phyloP scores from a whole-genome alignment of 2,113 vertebrate genomes.

The Pyxicephalus adspersus region DNA sequence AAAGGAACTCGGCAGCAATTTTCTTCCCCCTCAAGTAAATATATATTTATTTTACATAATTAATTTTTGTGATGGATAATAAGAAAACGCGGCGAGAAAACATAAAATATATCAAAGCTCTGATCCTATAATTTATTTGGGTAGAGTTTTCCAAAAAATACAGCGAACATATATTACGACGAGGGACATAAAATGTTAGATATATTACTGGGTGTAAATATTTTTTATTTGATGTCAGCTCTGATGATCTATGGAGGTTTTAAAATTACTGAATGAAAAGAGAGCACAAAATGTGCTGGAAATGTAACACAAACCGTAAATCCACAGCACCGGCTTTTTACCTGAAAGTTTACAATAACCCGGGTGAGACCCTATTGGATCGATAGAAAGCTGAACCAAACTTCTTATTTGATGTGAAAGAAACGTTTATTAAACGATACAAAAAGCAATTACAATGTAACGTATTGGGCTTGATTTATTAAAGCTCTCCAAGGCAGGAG shows the following conservation, averaged over 20 bases:
- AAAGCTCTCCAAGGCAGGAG: too few relatives aligned
- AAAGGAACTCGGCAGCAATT: background rate
- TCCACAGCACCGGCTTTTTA: too few relatives aligned
- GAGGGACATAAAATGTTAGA: background rate
- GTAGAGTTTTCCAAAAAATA: background rate
- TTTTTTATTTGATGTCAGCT: conserved; percentile 6
- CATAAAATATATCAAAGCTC: background rate
- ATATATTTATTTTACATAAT: conserved; percentile 2
- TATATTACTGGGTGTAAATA: conserved; percentile 4
- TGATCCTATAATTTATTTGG: background rate
- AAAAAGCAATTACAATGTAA: too few relatives aligned
- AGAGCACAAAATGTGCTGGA: too few relatives aligned
- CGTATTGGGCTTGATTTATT: too few relatives aligned
- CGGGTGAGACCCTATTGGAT: too few relatives aligned
- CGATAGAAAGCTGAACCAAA: too few relatives aligned
- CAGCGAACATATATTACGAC: background rate
- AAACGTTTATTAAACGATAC: too few relatives aligned
- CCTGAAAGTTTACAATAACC: too few relatives aligned
- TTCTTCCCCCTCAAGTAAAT: background rate
- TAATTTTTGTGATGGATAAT: conserved; percentile 16
- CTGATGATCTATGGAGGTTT: background rate
- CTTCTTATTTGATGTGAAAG: too few relatives aligned
- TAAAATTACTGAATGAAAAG: background rate
- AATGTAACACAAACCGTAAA: too few relatives aligned
- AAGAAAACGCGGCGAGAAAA: background rate